Evolutionary conservation across 2,797 vertebrate genomes (phyloP).

Genomic region (Alectoris magna): DNA sequence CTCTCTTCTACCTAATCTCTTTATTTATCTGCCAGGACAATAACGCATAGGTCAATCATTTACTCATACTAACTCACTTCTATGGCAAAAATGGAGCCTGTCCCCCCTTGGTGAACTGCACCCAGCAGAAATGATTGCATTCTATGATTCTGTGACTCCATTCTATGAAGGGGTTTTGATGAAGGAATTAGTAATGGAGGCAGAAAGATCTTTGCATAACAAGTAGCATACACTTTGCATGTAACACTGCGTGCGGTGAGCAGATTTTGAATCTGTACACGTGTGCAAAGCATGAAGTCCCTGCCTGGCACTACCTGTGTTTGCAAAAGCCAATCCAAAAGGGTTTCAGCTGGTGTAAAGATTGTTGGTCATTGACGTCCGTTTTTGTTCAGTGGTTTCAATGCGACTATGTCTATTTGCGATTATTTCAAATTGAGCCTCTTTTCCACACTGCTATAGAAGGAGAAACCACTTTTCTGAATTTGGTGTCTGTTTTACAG

Average conservation of each 20-base stretch:
- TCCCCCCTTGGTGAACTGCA: not conserved
- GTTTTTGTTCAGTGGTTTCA: not conserved
- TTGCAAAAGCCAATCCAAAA: conserved; percentile 32
- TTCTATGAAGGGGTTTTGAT: not conserved
- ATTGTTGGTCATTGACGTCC: not conserved
- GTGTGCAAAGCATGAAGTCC: not conserved
- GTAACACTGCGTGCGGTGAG: not conserved
- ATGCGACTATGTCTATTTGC: not conserved
- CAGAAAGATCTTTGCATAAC: not conserved
- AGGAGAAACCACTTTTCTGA: not conserved
- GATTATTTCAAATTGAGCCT: not conserved
- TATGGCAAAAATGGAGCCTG: not conserved
- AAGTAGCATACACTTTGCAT: not conserved
- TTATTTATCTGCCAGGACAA: conserved; percentile 13
- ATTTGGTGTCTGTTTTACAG: not conserved
- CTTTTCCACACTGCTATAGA: not conserved
- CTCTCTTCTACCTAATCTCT: conserved; percentile 4
- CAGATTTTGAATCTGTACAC: not conserved
- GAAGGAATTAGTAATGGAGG: not conserved
- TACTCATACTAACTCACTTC: conserved; percentile 6
- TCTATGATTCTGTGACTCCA: no score
- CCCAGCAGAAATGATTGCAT: no score
- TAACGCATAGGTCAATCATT: conserved; percentile 29
- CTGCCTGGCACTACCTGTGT: not conserved
- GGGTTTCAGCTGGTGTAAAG: not conserved